phyloP scores from a whole-genome alignment of 2,888 invertebrate genomes.

The Odontocerum albicorne region DNA sequence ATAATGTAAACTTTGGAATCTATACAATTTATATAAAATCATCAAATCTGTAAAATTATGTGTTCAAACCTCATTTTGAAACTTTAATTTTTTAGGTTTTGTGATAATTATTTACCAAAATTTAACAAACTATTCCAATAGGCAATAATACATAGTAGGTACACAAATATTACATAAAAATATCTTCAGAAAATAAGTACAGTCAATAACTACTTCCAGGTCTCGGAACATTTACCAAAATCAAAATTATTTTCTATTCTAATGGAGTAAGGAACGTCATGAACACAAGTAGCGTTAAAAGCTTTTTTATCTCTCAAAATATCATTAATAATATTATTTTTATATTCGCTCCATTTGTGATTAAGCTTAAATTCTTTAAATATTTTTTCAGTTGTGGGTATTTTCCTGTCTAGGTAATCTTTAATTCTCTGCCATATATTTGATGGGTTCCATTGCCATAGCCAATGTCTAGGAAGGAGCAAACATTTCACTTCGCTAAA shows the following conservation, averaged over 20 bases:
- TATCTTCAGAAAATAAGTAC: too few relatives aligned
- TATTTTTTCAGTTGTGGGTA: constrained; percentile 36
- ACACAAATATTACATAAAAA: too few relatives aligned
- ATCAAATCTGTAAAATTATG: too few relatives aligned
- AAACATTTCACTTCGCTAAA: constrained; percentile 58
- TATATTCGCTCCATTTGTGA: constrained; percentile 60
- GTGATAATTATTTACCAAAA: too few relatives aligned
- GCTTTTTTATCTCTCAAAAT: constrained; percentile 53
- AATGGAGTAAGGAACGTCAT: constrained; percentile 67
- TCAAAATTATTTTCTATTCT: constrained; percentile 59
- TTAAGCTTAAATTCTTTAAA: constrained; percentile 43
- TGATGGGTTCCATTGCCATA: constrained; percentile 65
- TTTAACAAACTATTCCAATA: too few relatives aligned
- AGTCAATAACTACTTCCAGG: too few relatives aligned
- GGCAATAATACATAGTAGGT: too few relatives aligned
- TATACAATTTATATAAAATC: too few relatives aligned
- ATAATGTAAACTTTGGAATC: too few relatives aligned
- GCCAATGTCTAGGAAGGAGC: constrained; percentile 69
- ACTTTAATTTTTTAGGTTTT: too few relatives aligned
- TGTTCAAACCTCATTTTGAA: too few relatives aligned
- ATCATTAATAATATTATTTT: constrained; percentile 53
- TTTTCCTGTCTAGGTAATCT: constrained; percentile 60
- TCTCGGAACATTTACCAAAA: not conserved
- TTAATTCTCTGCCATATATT: constrained; percentile 67
- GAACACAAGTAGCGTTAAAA: constrained; percentile 58